Evolutionary conservation across 2,888 invertebrate species (phyloP).

Genomic region (Torymus texanus): DNA sequence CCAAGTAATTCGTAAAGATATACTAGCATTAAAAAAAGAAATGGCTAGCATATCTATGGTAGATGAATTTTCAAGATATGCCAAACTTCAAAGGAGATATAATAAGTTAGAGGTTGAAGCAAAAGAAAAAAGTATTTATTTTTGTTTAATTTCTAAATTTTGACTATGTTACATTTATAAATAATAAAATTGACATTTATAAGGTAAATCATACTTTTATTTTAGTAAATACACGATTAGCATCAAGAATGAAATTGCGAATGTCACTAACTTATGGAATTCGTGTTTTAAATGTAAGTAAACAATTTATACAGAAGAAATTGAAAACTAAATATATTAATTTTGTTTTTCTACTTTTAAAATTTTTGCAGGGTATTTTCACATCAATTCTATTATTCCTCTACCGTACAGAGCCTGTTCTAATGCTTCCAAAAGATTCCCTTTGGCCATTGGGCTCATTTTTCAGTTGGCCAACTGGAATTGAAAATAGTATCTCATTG

Average conservation of each 20-base stretch:
- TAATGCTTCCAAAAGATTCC: conserved; percentile 64
- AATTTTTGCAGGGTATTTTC: conserved; percentile 60
- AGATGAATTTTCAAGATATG: conserved; percentile 74
- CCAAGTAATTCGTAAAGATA: conserved; percentile 60
- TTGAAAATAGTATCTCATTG: conserved; percentile 68
- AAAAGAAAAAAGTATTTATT: conserved; percentile 66
- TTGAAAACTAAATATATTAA: neutral
- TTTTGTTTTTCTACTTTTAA: conserved; percentile 44
- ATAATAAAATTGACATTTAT: conserved; percentile 16
- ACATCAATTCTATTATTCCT: conserved; percentile 62
- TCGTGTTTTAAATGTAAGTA: conserved; percentile 66
- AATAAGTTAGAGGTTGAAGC: conserved; percentile 68
- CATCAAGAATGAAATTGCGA: conserved; percentile 59
- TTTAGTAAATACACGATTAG: conserved; percentile 60
- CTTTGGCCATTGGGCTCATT: conserved; percentile 67
- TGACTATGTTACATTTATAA: neutral
- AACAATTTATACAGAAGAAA: neutral
- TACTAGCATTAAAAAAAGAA: conserved; percentile 66
- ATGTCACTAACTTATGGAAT: conserved; percentile 61
- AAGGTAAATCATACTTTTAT: conserved; percentile 40
- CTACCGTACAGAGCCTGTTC: conserved; percentile 66
- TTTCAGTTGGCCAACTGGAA: conserved; percentile 69
- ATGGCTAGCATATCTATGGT: conserved; percentile 71
- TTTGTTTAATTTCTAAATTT: conserved; percentile 14
- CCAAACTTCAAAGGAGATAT: conserved; percentile 72